Evolutionary conservation across 2,888 invertebrate species (phyloP), one percentile per base, ranked within the genome.

Genomic region (Lasius platythorax): DNA sequence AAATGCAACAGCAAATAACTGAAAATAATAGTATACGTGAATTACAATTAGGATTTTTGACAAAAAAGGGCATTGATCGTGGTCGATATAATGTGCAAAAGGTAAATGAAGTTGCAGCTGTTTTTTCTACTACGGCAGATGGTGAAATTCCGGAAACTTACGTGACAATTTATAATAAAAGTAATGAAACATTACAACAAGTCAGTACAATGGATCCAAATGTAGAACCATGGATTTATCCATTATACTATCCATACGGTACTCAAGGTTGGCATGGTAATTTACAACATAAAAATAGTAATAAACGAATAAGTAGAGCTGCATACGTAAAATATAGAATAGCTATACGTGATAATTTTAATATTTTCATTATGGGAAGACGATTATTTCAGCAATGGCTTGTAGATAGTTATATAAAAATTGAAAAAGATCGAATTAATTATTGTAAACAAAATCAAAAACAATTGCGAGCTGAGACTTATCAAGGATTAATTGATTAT

Each of bases 371-470:
- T 0, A 33, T 63, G 33, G 63, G 63, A 15, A 30, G 15, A 33
- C 33, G 18, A 30, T 63, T 63, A 63, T 63, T 63, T 18, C 63
- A 63, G 4, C 33, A 63, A 63, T 63, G 33, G 33, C 15, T 63
- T 40, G 84, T 88, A 58, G 83, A 87, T 66, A 40, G 30, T 58
- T 82, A 78, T 40, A 66, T 85, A 3, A 85, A 88, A 72, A 78
- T 87, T 33, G 83, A 83, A 75, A 78, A 82, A 79, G 78, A 88
- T 66, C 76, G 79, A 70, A 88, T 87, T 46, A 61, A 84, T 46
- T 86, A 67, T 70, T 73, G 72, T 63, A 82, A 76, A 75, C 11
- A 28, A 5, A 74, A 85, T 56, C 82, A 85, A 66, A 85, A 83
- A 78, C 28, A 82, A 78, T n/a, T n/a, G n/a, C n/a, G n/a, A n/a